These are phyloP conservation scores for Platysteira castanea DNA, from an alignment of 2,113 vertebrate genomes.

Conservation along the genomic window DNA sequence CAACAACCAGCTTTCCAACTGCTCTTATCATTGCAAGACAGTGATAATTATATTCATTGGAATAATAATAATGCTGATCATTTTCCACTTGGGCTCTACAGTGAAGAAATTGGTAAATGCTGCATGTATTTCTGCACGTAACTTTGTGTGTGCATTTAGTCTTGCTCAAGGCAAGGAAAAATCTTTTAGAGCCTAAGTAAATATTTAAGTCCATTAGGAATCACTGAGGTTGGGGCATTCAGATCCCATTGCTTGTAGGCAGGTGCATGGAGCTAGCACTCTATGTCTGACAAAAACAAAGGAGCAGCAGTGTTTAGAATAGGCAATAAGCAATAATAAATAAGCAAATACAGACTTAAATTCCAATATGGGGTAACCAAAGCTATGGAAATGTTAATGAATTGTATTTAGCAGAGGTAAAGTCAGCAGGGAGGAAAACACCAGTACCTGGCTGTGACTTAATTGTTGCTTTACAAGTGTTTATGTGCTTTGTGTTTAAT, in stretches of 20 bases:
- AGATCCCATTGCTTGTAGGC: not conserved
- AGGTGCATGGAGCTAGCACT: not conserved
- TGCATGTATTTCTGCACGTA: not conserved
- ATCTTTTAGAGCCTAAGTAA: not conserved
- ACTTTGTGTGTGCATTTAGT: not conserved
- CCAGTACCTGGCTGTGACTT: slow-evolving; percentile 58
- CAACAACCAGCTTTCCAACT: not conserved
- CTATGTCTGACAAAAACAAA: not conserved
- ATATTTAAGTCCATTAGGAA: not conserved
- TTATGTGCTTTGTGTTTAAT: slow-evolving; percentile 45
- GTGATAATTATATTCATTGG: not conserved
- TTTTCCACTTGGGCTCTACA: not conserved
- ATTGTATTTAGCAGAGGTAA: slow-evolving; percentile 23
- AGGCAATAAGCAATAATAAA: not conserved
- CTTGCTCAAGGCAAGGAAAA: not conserved
- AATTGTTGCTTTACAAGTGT: slow-evolving; percentile 49
- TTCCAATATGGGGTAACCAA: slow-evolving; percentile 16
- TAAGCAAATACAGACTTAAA: not conserved
- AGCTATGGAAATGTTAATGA: slow-evolving; percentile 53
- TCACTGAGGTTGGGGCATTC: not conserved
- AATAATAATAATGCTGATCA: not conserved
- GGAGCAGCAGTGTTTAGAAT: not conserved
- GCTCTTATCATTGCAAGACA: not conserved
- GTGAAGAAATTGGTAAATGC: not conserved
- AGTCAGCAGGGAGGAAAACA: slow-evolving; percentile 48